These are phyloP conservation scores for Drosophila mojavensis DNA, from an alignment of 1,140 invertebrate species.

Conservation along the genomic window DNA sequence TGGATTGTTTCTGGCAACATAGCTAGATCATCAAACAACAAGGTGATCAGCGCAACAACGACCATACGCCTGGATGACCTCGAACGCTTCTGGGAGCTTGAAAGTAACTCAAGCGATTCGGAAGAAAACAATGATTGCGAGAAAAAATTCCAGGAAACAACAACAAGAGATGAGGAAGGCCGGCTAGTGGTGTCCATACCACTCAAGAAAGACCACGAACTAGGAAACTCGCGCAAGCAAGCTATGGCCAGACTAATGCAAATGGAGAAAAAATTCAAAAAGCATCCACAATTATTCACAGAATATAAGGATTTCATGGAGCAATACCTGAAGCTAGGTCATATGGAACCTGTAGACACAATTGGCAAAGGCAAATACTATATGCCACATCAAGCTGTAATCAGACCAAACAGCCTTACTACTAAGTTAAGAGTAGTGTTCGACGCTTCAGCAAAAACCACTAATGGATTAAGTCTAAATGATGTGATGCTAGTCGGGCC, in stretches of 20 bases:
- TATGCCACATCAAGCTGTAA: background rate
- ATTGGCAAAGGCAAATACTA: background rate
- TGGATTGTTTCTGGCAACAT: too few relatives aligned
- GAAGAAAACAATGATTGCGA: background rate
- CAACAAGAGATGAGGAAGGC: background rate
- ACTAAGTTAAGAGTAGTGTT: too few relatives aligned
- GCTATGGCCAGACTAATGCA: background rate
- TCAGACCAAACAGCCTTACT: too few relatives aligned
- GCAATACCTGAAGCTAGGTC: background rate
- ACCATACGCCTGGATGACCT: too few relatives aligned
- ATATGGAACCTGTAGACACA: background rate
- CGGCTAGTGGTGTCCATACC: background rate
- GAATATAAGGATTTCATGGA: background rate
- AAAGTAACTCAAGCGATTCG: background rate
- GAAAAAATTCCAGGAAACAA: background rate
- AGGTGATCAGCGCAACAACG: too few relatives aligned
- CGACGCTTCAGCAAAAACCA: too few relatives aligned
- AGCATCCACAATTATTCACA: background rate
- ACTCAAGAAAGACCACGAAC: background rate
- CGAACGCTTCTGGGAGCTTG: background rate
- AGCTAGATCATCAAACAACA: too few relatives aligned
- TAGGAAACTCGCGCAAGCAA: background rate
- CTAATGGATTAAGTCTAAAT: too few relatives aligned
- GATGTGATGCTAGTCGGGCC: too few relatives aligned
- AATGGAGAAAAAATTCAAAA: constrained; percentile 1